A percentile compares a stretch with the other conserved stretches of the same genome.
Conservation (phyloP, 2,113 vertebrate genomes). For the Gymnarchus niloticus region DNA sequence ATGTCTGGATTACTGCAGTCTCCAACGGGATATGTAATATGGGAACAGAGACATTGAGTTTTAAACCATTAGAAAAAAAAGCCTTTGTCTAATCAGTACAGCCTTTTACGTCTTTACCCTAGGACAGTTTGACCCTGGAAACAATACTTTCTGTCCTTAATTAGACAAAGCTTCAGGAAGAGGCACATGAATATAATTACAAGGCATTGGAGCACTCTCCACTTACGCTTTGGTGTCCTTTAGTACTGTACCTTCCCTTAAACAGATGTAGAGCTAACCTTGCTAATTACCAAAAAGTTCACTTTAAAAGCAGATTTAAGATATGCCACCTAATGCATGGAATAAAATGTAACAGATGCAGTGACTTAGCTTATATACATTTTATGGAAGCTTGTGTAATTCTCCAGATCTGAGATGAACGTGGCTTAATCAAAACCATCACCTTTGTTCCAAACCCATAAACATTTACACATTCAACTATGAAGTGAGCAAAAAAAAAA, state of each 20-base stretch:
- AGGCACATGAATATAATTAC: neutral
- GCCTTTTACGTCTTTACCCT: neutral
- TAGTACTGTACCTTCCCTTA: neutral
- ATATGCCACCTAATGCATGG: neutral
- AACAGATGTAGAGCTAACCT: neutral
- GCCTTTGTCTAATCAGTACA: neutral
- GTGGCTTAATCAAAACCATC: neutral
- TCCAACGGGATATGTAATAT: neutral
- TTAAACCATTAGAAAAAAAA: neutral
- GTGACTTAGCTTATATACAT: neutral
- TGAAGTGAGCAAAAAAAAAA: neutral
- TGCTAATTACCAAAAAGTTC: neutral
- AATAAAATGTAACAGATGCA: neutral
- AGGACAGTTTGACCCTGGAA: neutral
- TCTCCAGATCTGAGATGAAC: neutral
- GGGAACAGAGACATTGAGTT: neutral
- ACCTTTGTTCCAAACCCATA: too few relatives aligned
- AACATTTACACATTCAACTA: neutral
- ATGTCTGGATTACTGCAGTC: neutral
- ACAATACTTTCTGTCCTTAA: neutral
- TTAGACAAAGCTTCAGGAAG: neutral
- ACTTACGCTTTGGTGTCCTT: neutral
- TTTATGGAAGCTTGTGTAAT: neutral
- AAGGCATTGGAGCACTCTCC: neutral
- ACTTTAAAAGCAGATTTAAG: neutral